Evolutionary conservation across 1,140 invertebrate species (phyloP).

Genomic region (Pogonus chalceus): DNA sequence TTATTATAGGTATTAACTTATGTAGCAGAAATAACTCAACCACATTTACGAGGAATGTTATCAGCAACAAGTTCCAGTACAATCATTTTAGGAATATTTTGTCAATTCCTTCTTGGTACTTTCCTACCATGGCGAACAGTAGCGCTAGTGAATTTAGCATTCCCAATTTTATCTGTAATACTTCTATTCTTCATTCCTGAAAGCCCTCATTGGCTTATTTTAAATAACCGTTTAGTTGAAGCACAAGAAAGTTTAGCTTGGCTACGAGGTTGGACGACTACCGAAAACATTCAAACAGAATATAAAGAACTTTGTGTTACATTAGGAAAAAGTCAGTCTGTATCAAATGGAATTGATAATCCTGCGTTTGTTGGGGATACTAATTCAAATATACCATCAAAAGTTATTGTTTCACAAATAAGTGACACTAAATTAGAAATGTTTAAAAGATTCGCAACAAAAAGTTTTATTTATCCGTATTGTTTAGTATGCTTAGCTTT

Average conservation of each 20-base stretch:
- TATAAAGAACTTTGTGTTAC: slow-evolving; percentile 42
- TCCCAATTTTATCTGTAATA: slow-evolving; percentile 53
- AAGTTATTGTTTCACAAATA: background rate
- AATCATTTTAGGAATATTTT: slow-evolving; percentile 61
- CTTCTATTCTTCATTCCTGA: slow-evolving; percentile 62
- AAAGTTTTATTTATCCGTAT: slow-evolving; percentile 52
- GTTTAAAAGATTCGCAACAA: slow-evolving; percentile 38
- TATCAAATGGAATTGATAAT: slow-evolving; percentile 12
- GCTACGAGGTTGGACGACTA: slow-evolving; percentile 53
- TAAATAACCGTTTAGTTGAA: slow-evolving; percentile 46
- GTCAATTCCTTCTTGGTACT: slow-evolving; percentile 56
- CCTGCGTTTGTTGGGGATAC: slow-evolving; percentile 10
- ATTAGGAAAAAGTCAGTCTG: slow-evolving; percentile 17
- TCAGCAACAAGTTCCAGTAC: slow-evolving; percentile 61
- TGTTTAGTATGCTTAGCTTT: slow-evolving; percentile 50
- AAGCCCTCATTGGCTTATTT: slow-evolving; percentile 64
- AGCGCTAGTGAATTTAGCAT: slow-evolving; percentile 51
- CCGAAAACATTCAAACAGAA: slow-evolving; percentile 43
- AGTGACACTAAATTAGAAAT: slow-evolving; percentile 20
- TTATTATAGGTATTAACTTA: slow-evolving; percentile 58
- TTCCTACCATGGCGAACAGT: slow-evolving; percentile 58
- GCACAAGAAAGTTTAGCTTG: slow-evolving; percentile 48
- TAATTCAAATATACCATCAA: background rate
- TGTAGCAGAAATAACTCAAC: slow-evolving; percentile 69
- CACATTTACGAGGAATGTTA: slow-evolving; percentile 60